Percentiles rank a stretch among this genome's conserved stretches.
phyloP scores from a whole-genome alignment of 2,113 vertebrate genomes.

The Morone chrysops region DNA sequence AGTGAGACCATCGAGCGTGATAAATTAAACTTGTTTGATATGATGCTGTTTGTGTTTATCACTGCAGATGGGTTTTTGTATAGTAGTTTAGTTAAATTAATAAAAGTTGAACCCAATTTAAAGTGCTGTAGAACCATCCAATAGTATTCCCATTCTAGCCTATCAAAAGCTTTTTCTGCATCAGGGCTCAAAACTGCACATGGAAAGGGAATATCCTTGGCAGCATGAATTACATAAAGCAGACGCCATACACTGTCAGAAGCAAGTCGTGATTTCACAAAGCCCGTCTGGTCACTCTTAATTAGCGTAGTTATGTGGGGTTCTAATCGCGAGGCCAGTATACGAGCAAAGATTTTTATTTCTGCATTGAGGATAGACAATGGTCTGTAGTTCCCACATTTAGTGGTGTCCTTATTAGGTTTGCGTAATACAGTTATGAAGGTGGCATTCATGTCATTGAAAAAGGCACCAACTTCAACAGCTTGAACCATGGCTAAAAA shows the following conservation, averaged over 20 bases:
- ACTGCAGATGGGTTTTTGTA: no score
- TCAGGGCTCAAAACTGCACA: background rate
- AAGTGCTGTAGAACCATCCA: background rate
- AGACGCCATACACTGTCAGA: background rate
- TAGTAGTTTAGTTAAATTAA: no score
- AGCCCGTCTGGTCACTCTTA: background rate
- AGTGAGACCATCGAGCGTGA: no score
- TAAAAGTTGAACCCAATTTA: background rate
- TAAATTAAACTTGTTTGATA: no score
- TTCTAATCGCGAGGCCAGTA: background rate
- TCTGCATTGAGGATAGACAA: background rate
- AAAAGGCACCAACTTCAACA: background rate
- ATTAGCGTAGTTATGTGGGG: background rate
- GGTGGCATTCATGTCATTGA: background rate
- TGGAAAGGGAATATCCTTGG: background rate
- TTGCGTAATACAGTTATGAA: background rate
- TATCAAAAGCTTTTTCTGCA: background rate
- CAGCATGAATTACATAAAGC: background rate
- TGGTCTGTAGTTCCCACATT: background rate
- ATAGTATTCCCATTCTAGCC: background rate
- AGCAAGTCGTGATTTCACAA: background rate
- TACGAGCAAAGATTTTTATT: background rate
- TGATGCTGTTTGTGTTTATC: no score
- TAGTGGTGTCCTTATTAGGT: background rate
- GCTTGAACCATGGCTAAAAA: background rate